Evolutionary conservation across 2,113 vertebrate genomes (phyloP).

Genomic region (Myxocyprinus asiaticus): DNA sequence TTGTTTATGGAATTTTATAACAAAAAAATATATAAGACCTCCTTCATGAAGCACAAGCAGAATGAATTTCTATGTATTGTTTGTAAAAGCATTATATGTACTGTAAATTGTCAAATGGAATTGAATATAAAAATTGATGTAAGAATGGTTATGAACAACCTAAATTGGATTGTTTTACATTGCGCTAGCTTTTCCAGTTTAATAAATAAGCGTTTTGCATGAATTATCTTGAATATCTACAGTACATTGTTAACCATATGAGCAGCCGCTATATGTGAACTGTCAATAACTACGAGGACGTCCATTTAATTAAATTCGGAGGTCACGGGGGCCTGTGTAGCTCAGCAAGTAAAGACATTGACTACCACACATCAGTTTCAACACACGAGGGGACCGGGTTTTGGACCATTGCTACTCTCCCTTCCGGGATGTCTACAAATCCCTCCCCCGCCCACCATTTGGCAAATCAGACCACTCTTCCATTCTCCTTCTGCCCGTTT

Average conservation of each 20-base stretch:
- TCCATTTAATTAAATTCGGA: slow-evolving; percentile 72
- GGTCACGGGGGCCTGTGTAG: no score
- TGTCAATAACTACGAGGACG: slow-evolving; percentile 67
- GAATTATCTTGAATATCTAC: neutral
- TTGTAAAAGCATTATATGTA: neutral
- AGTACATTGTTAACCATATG: slow-evolving; percentile 1
- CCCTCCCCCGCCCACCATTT: no score
- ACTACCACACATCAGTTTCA: no score
- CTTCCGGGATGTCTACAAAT: no score
- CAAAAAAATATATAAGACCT: neutral
- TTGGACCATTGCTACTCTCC: no score
- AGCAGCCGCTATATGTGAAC: slow-evolving; percentile 6
- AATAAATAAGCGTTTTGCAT: neutral
- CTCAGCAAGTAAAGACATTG: no score
- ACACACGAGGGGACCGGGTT: no score
- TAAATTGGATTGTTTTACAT: neutral
- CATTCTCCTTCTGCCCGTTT: no score
- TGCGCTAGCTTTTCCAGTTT: neutral
- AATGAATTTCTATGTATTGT: neutral
- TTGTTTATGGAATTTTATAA: neutral
- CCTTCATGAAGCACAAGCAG: neutral
- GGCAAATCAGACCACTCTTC: no score
- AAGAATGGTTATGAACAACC: neutral
- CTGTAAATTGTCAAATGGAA: no score
- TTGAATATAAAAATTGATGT: no score